Evolutionary conservation across 1,140 invertebrate species (phyloP), one percentile per base, ranked within the genome.

Genomic region (Brachionus manjavacas): DNA sequence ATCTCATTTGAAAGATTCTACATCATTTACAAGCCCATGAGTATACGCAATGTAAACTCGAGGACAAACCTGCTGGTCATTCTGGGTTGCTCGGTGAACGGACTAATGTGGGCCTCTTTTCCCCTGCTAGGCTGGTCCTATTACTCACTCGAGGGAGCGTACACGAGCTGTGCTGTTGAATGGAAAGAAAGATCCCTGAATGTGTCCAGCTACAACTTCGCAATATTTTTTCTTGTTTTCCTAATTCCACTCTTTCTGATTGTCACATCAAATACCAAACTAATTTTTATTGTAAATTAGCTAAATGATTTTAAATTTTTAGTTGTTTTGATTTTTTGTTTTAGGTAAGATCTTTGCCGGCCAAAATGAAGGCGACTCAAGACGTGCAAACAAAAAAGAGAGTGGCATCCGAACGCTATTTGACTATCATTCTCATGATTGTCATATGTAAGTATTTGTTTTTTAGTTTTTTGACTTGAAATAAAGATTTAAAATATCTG

Each of bases 21-120:
- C 60, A 81, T 81, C 8, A 81, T 81, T n/a, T 81, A 81, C 39
- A 81, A 81, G 35, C 79, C 79, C 2, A 64, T 81, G 49, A 68
- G 64, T 11, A 81, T 81, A 16, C 20, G 79, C 8, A 81, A 46
- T 64, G 79, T 81, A 0, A 81, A 81, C 25, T 41, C 20, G 2
- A 2, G 52, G 3, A 81, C 28, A 14, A 81, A 60, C 20, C 14
- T 81, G 11, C 12, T 81, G 12, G 16, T 81, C 14, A 81, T 81
- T 64, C 8, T 43, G 4, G n/a, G 2, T 2, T 81, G 79, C 52
- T 81, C 16, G 8, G 25, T 81, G 20, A 81, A 81, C 35, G 79
- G 79, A 4, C 25, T 81, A 3, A 43, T 81, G 35, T 81, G 79
- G 79, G 31, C 79, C 3, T 41, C 79, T 4, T 64, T 81, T 60